These are phyloP conservation scores for Trypoxylon attenuatum DNA, from an alignment of 2,888 invertebrate genomes.

Conservation along the genomic window DNA sequence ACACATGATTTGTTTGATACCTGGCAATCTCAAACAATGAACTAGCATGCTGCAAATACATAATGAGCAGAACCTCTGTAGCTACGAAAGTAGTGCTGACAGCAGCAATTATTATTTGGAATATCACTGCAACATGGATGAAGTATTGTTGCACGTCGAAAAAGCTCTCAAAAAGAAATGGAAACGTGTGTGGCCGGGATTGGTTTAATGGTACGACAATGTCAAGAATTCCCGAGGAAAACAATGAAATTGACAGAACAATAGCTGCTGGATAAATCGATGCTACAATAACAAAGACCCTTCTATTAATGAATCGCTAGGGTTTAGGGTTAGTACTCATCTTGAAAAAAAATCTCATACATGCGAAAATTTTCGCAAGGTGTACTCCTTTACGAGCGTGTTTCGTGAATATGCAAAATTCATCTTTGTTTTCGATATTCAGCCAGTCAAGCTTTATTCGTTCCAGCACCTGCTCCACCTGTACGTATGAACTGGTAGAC, in stretches of 20 bases:
- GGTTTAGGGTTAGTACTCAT: background rate
- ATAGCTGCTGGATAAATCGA: background rate
- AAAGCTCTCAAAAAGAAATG: background rate
- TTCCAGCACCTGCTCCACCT: background rate
- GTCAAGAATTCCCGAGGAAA: background rate
- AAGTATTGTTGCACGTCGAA: constrained; percentile 4
- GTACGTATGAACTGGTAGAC: background rate
- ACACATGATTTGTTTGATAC: too few species aligned
- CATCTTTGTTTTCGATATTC: background rate
- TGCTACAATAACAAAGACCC: constrained; percentile 1
- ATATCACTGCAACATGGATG: background rate
- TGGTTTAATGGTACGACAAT: constrained; percentile 7
- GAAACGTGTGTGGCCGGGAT: background rate
- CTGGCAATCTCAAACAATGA: background rate
- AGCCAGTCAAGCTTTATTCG: background rate
- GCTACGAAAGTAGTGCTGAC: background rate
- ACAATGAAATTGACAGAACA: background rate
- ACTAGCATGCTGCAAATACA: background rate
- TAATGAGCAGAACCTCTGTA: background rate
- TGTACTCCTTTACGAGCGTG: background rate
- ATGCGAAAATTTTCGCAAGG: background rate
- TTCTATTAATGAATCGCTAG: background rate
- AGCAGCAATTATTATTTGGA: too few species aligned
- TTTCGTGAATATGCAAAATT: background rate
- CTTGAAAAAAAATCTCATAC: background rate